Conservation (phyloP, 1,140 invertebrate species). For the Aplysia californica region DNA sequence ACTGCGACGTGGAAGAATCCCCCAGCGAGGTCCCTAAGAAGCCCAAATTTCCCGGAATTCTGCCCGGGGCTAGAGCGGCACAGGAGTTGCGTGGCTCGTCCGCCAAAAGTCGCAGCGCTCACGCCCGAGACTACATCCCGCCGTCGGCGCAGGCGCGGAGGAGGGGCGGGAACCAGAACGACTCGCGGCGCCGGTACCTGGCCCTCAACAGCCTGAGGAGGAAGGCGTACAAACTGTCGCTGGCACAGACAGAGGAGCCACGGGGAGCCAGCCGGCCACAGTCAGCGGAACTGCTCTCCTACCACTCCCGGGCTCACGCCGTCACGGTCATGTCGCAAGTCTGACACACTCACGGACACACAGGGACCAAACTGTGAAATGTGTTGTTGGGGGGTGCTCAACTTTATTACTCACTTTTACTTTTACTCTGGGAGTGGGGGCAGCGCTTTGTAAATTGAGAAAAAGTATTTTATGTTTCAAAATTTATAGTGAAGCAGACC, state of each 20-base stretch:
- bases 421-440: too few species aligned
- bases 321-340: background rate
- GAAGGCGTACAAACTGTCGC: slow-evolving; percentile 12
- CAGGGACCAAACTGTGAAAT: too few species aligned
- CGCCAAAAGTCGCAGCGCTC: background rate
- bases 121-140: background rate
- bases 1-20: background rate
- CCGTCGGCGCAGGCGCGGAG: background rate
- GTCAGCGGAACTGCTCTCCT: background rate
- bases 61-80: slow-evolving; percentile 17
- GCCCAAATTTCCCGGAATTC: background rate
- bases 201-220: slow-evolving; percentile 30
- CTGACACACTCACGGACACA: too few species aligned
- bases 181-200: slow-evolving; percentile 26
- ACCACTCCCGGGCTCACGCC: background rate
- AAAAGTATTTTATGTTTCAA: too few species aligned
- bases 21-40: background rate
- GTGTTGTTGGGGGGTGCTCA: too few species aligned
- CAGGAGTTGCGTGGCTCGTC: background rate
- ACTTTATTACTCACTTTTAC: too few species aligned
- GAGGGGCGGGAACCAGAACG: slow-evolving; percentile 17
- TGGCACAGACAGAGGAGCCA: background rate
- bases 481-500: too few species aligned
- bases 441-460: too few species aligned
- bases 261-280: background rate